A percentile compares a stretch with the other conserved stretches of the same genome.
phyloP scores from a whole-genome alignment of 2,888 invertebrate species.

The Digitonthophagus gazella region DNA sequence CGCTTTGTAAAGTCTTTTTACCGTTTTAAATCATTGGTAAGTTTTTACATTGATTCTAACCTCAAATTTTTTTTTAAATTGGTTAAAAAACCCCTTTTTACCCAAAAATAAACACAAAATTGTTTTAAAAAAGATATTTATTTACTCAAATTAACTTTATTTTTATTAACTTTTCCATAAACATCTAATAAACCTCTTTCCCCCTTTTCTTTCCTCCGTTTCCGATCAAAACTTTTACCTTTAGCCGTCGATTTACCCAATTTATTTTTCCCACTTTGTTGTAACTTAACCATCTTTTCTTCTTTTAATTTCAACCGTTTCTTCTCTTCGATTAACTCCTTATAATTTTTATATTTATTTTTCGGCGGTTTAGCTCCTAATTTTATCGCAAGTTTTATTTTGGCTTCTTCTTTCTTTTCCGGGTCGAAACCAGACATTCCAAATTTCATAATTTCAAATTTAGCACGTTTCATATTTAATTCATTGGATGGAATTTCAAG shows the following conservation, averaged over 20 bases:
- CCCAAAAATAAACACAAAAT: background rate
- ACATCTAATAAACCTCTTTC: background rate
- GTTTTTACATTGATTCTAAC: no score
- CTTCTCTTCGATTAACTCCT: constrained; percentile 63
- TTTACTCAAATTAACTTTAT: background rate
- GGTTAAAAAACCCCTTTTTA: no score
- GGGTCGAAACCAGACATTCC: constrained; percentile 75
- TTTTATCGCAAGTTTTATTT: constrained; percentile 72
- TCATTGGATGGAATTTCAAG: constrained; percentile 42
- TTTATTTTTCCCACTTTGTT: constrained; percentile 60
- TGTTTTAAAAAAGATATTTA: background rate
- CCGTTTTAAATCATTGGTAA: no score
- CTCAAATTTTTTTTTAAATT: no score
- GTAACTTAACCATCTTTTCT: constrained; percentile 53
- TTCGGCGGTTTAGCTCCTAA: constrained; percentile 80
- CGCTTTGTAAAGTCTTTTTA: no score
- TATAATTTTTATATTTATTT: constrained; percentile 69
- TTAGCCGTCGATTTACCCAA: constrained; percentile 58
- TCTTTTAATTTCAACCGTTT: constrained; percentile 57
- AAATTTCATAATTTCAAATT: constrained; percentile 81
- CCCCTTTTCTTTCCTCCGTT: constrained; percentile 40
- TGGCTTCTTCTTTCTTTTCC: constrained; percentile 72
- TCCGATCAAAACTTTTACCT: constrained; percentile 41
- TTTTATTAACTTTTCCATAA: background rate
- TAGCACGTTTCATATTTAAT: constrained; percentile 71